A percentile compares a stretch with the other conserved stretches of the same genome.
Conservation (phyloP, 2,888 invertebrate genomes). For the Koerneria pararmatus region DNA sequence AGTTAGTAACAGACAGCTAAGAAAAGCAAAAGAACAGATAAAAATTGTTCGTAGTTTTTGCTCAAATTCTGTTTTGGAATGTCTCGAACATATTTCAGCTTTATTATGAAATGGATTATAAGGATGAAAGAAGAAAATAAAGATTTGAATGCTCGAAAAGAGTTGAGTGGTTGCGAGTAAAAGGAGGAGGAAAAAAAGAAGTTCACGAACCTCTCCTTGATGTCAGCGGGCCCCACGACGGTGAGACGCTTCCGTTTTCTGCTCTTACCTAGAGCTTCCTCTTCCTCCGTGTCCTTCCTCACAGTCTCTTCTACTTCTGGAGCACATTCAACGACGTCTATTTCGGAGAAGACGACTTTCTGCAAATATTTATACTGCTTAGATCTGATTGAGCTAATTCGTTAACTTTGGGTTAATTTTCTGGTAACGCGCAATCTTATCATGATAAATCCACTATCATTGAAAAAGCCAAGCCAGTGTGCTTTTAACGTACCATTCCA, state of each 20-base stretch:
- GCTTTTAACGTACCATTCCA: too few species aligned
- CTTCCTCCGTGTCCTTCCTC: too few species aligned
- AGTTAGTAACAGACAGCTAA: too few species aligned
- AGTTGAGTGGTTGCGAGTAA: neutral
- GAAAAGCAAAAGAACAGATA: too few species aligned
- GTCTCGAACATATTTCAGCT: neutral
- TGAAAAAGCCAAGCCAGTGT: too few species aligned
- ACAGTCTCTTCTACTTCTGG: neutral
- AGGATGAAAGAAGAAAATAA: neutral
- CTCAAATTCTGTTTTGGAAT: conserved; percentile 8
- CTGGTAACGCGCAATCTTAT: too few species aligned
- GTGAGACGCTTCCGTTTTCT: neutral
- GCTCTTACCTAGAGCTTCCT: neutral
- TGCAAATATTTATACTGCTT: too few species aligned
- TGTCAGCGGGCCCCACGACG: neutral
- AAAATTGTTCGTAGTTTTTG: too few species aligned
- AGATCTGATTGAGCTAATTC: too few species aligned
- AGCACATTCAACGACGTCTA: conserved; percentile 1
- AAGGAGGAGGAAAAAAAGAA: neutral
- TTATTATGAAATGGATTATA: too few species aligned
- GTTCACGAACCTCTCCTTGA: neutral
- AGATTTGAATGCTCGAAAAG: neutral
- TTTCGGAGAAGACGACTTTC: conserved; percentile 20
- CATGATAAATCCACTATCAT: too few species aligned
- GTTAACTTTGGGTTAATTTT: too few species aligned